Base-by-base conservation (phyloP, 2,797 vertebrate genomes). In the Denticeps clupeoides region DNA sequence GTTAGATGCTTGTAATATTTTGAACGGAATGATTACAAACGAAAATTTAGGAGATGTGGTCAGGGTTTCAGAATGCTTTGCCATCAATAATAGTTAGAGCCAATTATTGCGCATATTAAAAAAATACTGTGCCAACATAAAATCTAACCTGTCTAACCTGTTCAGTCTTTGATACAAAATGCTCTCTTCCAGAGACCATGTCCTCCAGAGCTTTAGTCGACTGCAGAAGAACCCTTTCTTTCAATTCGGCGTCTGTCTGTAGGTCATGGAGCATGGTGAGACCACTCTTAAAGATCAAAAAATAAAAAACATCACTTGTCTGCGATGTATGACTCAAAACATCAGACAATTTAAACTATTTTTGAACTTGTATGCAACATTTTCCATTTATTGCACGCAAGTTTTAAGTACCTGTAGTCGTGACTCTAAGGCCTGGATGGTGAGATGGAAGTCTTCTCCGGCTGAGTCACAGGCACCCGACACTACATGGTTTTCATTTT, bases 391-490 rank as follows among this genome's bases (percentile, higher is more conserved):
- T n/a, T n/a, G n/a, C n/a, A n/a, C n/a, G n/a, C n/a, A n/a, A n/a
- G n/a, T n/a, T n/a, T n/a, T 29, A 47, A 28, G 64, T 68, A 95
- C 94, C 86, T 93, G 83, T 21, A 97, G 68, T 78, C 90, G 84
- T 65, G 72, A 81, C 65, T 93, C 75, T 42, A 99, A 74, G n/a
- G 87, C 87, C 55, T 73, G 75, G 23, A 96, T 18, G 23, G 86
- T 85, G 47, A 86, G 74, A 24, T 72, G 73, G 31, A 70, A 43
- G 57, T 85, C 89, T 9, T 86, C 83, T 46, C 82, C 66, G 25
- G 71, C 64, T n/a, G 60, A 53, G 49, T 73, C 61, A 19, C 70
- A 48, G 29, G 60, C 33, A 40, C 59, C 66, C 15, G 9, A 23
- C 31, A 60, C 59, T 8, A 67, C 58, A 27, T 27, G 53, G 19